Percentiles rank a stretch among this genome's conserved stretches.
phyloP scores from a whole-genome alignment of 2,113 vertebrate genomes.

The Loxodonta africana region DNA sequence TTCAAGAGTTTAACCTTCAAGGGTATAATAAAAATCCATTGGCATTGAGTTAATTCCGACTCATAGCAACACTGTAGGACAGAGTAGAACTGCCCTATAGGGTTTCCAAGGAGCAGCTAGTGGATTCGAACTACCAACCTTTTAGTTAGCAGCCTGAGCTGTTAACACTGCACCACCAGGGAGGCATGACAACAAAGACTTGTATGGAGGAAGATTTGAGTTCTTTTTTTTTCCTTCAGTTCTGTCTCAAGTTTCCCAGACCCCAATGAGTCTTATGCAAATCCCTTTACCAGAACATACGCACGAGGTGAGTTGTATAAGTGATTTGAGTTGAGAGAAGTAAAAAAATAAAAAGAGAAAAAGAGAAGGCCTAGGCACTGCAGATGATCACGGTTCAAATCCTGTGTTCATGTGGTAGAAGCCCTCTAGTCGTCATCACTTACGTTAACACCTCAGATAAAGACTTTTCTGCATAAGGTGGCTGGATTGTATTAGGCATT shows the following conservation, averaged over 20 bases:
- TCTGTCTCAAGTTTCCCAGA: neutral
- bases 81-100: no score
- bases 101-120: no score
- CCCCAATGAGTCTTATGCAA: neutral
- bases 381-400: no score
- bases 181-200: no score
- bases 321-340: neutral
- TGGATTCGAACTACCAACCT: no score
- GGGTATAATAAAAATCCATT: no score
- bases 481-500: neutral
- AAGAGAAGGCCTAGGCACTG: no score
- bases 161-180: no score
- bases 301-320: neutral
- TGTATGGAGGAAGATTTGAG: neutral
- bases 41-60: no score
- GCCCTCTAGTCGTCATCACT: neutral
- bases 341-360: neutral
- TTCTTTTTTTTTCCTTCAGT: neutral
- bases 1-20: neutral
- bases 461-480: neutral
- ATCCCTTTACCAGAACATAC: neutral
- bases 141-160: no score
- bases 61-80: no score
- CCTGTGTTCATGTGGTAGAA: fast-evolving
- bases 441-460: neutral